These are phyloP conservation scores for Deroplatys truncata DNA, from an alignment of 2,888 invertebrate species.

Conservation along the genomic window DNA sequence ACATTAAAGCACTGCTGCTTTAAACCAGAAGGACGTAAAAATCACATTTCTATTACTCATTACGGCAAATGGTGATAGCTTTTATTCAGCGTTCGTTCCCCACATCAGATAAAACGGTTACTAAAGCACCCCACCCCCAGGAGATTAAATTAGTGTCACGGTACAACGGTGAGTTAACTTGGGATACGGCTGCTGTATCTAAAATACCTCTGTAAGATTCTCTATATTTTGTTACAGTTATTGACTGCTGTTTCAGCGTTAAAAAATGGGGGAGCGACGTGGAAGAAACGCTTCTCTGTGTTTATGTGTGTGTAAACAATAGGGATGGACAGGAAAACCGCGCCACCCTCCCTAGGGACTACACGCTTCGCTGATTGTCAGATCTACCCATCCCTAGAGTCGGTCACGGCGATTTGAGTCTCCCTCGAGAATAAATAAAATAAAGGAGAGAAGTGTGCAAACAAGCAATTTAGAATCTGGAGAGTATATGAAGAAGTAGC, in stretches of 20 bases:
- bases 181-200: too few relatives aligned
- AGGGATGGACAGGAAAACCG: not conserved
- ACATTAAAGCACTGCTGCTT: too few relatives aligned
- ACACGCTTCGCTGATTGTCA: not conserved
- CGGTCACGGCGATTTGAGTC: not conserved
- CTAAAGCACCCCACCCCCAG: too few relatives aligned
- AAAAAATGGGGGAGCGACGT: not conserved
- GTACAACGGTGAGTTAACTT: too few relatives aligned
- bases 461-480: not conserved
- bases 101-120: too few relatives aligned
- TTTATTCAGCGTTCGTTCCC: too few relatives aligned
- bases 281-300: not conserved
- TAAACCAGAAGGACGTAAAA: too few relatives aligned
- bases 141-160: too few relatives aligned
- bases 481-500: not conserved
- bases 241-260: not conserved
- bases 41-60: too few relatives aligned
- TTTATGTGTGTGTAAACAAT: not conserved
- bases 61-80: too few relatives aligned
- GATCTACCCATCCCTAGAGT: not conserved
- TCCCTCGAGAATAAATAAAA: not conserved
- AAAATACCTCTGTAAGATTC: not conserved
- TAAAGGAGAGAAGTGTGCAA: not conserved
- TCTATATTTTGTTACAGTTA: not conserved
- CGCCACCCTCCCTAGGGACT: not conserved